Evolutionary conservation across 2,888 invertebrate species (phyloP).

Genomic region (Tachina grossa): DNA sequence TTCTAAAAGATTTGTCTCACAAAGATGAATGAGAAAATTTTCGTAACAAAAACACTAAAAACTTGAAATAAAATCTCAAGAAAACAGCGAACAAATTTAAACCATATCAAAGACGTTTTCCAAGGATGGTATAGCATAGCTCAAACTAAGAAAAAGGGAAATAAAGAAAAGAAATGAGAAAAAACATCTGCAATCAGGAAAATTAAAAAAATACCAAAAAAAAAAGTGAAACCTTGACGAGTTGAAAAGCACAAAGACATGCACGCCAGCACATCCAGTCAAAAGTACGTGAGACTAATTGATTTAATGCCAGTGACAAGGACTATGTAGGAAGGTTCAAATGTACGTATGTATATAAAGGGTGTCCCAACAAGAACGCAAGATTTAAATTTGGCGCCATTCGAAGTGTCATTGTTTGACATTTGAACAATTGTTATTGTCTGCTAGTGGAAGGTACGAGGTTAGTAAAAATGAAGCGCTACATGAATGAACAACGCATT

Average conservation of each 20-base stretch:
- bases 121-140: conserved; percentile 35
- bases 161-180: conserved; percentile 1
- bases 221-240: conserved; percentile 69
- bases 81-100: conserved; percentile 33
- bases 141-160: conserved; percentile 17
- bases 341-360: background rate
- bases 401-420: too few relatives aligned
- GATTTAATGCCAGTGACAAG: conserved; percentile 70
- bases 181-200: conserved; percentile 20
- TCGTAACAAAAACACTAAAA: conserved; percentile 13
- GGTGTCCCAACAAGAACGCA: too few relatives aligned
- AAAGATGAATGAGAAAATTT: conserved; percentile 52
- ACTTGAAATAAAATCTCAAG: conserved; percentile 25
- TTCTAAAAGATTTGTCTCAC: conserved; percentile 44
- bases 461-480: too few relatives aligned
- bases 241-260: conserved; percentile 13
- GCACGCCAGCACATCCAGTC: conserved; percentile 3
- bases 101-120: conserved; percentile 56
- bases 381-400: too few relatives aligned
- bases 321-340: conserved; percentile 25
- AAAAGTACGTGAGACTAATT: conserved; percentile 70
- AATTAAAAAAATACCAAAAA: conserved; percentile 16
- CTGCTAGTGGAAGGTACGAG: too few relatives aligned
- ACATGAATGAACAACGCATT: too few relatives aligned
- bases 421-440: too few relatives aligned